A percentile compares a stretch with the other conserved stretches of the same genome.
These are phyloP conservation scores for Sandelia bainsii DNA, from an alignment of 2,797 vertebrate species.

Conservation along the genomic window DNA sequence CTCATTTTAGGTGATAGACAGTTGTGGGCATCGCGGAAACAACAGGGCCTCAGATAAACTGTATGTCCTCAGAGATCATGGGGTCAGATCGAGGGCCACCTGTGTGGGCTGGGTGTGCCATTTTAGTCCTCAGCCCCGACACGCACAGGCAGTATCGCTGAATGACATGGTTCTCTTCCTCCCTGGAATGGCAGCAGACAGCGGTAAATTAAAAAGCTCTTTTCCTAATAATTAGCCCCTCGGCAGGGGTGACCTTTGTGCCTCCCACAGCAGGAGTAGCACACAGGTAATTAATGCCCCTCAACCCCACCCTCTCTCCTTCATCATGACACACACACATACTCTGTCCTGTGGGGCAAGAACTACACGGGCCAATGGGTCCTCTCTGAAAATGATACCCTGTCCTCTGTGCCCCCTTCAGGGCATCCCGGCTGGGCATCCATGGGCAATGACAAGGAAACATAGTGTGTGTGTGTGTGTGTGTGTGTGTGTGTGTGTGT, in stretches of 20 bases:
- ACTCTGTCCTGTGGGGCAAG: constrained; percentile 52
- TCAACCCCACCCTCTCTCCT: constrained; percentile 37
- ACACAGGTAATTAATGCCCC: constrained; percentile 83
- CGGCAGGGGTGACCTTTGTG: constrained; percentile 76
- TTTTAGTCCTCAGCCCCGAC: constrained; percentile 25
- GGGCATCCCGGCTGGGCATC: constrained; percentile 63
- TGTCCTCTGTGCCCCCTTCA: constrained; percentile 64
- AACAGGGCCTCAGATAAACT: constrained; percentile 52
- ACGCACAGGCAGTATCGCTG: constrained; percentile 19
- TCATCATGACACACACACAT: constrained; percentile 55
- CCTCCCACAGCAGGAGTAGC: constrained; percentile 70
- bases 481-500: neutral
- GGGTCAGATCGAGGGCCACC: constrained; percentile 66
- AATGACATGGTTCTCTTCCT: constrained; percentile 75
- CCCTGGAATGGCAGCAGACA: constrained; percentile 81
- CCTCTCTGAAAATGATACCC: constrained; percentile 76
- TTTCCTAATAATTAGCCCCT: constrained; percentile 83
- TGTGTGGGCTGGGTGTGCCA: constrained; percentile 37
- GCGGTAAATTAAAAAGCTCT: constrained; percentile 82
- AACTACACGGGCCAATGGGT: constrained; percentile 66
- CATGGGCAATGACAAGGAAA: constrained; percentile 68
- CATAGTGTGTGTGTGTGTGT: constrained; percentile 34
- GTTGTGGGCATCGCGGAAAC: constrained; percentile 38
- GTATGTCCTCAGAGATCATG: constrained; percentile 42
- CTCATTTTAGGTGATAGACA: constrained; percentile 53